These are phyloP conservation scores for Temnothorax curvispinosus DNA, from an alignment of 1,140 invertebrate genomes.

Conservation along the genomic window DNA sequence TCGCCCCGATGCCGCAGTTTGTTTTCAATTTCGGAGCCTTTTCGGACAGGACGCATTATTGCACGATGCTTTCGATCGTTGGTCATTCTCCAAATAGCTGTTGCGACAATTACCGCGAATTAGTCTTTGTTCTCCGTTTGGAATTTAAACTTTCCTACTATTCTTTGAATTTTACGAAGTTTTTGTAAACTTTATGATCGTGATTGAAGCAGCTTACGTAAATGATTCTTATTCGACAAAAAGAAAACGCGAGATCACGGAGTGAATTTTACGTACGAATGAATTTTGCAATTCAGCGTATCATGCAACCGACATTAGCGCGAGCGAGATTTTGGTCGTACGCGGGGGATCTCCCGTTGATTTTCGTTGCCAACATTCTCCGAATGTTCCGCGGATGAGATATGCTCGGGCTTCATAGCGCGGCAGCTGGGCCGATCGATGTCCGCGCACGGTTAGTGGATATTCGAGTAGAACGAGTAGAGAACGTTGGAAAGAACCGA, in stretches of 20 bases:
- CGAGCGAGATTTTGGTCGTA: constrained; percentile 1
- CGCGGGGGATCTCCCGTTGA: constrained; percentile 27
- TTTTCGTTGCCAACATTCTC: constrained; percentile 61
- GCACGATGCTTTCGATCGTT: constrained; percentile 22
- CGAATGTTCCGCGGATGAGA: constrained; percentile 50
- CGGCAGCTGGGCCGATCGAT: constrained; percentile 72
- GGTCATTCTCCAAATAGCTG: constrained; percentile 7
- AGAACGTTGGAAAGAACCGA: constrained; percentile 73
- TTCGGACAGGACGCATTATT: constrained; percentile 33
- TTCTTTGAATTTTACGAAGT: not conserved
- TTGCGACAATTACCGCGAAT: constrained; percentile 6
- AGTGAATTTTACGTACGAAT: not conserved
- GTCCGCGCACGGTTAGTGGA: constrained; percentile 75
- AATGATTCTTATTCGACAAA: not conserved
- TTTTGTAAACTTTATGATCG: not conserved
- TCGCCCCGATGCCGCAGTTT: not conserved
- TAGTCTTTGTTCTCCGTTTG: constrained; percentile 8
- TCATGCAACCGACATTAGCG: not conserved
- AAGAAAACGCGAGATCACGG: not conserved
- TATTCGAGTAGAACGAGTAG: constrained; percentile 70
- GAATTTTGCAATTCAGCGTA: constrained; percentile 5
- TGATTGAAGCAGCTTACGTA: constrained; percentile 2
- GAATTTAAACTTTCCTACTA: not conserved
- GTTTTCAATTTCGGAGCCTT: constrained; percentile 18
- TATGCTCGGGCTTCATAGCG: constrained; percentile 52